Percentiles rank a stretch among this genome's conserved stretches.
These are phyloP conservation scores for Schizotus pectinicornis DNA, from an alignment of 2,888 invertebrate genomes.

Conservation along the genomic window DNA sequence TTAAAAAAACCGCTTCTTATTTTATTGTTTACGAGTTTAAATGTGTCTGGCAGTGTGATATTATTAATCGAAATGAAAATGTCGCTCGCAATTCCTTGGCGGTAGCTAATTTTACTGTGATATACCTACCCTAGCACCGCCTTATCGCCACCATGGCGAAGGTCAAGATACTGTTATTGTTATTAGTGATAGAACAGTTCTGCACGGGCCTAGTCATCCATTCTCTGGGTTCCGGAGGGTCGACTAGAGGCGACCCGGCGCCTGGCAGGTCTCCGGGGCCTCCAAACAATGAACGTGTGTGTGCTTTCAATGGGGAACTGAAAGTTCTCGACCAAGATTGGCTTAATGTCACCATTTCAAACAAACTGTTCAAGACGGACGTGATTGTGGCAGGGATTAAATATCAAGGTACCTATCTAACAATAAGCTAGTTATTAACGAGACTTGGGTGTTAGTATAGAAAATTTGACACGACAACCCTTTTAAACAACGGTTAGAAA, in stretches of 20 bases:
- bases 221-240: constrained; percentile 48
- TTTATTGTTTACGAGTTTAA: constrained; percentile 24
- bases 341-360: constrained; percentile 62
- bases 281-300: constrained; percentile 48
- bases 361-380: constrained; percentile 62
- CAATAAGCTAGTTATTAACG: background rate
- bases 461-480: no score
- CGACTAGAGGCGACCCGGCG: constrained; percentile 68
- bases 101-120: constrained; percentile 1
- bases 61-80: background rate
- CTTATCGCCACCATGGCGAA: no score
- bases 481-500: no score
- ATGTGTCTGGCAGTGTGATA: constrained; percentile 17
- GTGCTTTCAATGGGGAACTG: background rate
- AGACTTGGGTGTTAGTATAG: background rate
- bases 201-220: constrained; percentile 39
- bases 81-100: background rate
- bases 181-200: background rate
- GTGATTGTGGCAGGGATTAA: constrained; percentile 61
- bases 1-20: constrained; percentile 17
- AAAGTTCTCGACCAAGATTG: constrained; percentile 53
- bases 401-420: constrained; percentile 62
- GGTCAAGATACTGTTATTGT: no score
- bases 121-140: background rate
- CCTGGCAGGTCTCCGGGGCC: constrained; percentile 72